Conservation (phyloP, 2,113 vertebrate species). For the Emydocephalus ijimae region DNA sequence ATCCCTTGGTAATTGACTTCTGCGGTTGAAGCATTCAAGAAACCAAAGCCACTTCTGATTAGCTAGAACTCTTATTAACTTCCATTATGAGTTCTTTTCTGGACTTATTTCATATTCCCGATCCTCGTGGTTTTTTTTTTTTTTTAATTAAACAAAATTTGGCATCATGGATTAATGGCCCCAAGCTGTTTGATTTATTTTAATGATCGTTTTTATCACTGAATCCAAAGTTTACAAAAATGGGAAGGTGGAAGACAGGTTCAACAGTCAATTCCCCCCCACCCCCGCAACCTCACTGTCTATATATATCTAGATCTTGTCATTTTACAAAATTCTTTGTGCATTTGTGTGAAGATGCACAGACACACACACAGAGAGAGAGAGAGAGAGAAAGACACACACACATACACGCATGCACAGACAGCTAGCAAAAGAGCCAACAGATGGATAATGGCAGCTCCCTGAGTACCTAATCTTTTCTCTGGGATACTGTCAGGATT, state of each 20-base stretch:
- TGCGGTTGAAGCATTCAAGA: background rate
- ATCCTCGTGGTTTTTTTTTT: background rate
- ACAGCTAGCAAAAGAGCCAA: constrained; percentile 65
- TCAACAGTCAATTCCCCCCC: background rate
- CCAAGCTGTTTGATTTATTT: background rate
- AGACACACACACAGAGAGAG: too few species aligned
- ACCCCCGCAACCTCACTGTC: background rate
- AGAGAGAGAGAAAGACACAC: too few species aligned
- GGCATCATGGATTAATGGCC: background rate
- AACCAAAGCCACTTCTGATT: background rate
- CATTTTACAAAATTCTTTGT: background rate
- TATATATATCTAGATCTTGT: background rate
- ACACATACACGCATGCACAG: background rate
- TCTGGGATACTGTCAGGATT: constrained; percentile 75
- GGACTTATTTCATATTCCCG: constrained; percentile 13
- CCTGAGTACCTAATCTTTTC: constrained; percentile 78
- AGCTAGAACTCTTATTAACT: background rate
- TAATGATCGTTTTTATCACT: background rate
- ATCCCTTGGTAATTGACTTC: constrained; percentile 13
- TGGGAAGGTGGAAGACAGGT: background rate
- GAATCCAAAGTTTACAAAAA: background rate
- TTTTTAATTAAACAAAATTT: background rate
- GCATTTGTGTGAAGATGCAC: background rate
- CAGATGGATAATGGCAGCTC: constrained; percentile 79
- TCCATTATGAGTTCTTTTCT: background rate